A percentile compares a stretch with the other conserved stretches of the same genome.
These are phyloP conservation scores for Ophioderma brevispina DNA, from an alignment of 35 echinoderm and acorn worm species.

Conservation along the genomic window DNA sequence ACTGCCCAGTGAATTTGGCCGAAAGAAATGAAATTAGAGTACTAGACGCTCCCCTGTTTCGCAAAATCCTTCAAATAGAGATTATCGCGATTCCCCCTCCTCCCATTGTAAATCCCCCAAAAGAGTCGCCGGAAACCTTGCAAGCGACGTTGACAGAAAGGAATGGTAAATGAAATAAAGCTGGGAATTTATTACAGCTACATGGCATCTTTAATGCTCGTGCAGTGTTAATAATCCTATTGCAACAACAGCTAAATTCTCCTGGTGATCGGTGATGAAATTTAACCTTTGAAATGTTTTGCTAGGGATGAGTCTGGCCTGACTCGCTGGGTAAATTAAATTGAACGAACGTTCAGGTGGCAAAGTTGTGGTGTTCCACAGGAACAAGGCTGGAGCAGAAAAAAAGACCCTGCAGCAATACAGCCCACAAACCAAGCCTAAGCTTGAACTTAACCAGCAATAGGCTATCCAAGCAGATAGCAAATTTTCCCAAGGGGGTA, in stretches of 20 bases:
- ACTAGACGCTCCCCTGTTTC: neutral
- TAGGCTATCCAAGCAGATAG: too few species aligned
- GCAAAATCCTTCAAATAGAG: neutral
- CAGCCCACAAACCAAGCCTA: too few species aligned
- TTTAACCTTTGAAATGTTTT: conserved; percentile 1
- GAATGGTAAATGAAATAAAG: neutral
- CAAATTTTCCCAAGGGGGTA: too few species aligned
- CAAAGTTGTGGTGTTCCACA: too few species aligned
- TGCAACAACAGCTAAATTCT: neutral
- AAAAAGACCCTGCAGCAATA: too few species aligned
- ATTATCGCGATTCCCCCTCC: neutral
- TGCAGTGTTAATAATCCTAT: neutral
- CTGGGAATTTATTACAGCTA: too few species aligned
- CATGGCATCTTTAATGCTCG: neutral
- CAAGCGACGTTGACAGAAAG: neutral
- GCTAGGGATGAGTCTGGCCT: neutral
- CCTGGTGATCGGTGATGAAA: neutral
- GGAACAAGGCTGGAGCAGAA: neutral
- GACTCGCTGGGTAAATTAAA: neutral
- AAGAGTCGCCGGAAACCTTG: too few species aligned
- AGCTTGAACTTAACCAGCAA: too few species aligned
- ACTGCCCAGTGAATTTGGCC: neutral
- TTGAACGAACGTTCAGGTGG: neutral
- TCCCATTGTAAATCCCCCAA: too few species aligned
- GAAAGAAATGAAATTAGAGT: neutral